Percentiles rank a stretch among this genome's conserved stretches.
Conservation (phyloP, 2,888 invertebrate genomes). For the Rhagium mordax region DNA sequence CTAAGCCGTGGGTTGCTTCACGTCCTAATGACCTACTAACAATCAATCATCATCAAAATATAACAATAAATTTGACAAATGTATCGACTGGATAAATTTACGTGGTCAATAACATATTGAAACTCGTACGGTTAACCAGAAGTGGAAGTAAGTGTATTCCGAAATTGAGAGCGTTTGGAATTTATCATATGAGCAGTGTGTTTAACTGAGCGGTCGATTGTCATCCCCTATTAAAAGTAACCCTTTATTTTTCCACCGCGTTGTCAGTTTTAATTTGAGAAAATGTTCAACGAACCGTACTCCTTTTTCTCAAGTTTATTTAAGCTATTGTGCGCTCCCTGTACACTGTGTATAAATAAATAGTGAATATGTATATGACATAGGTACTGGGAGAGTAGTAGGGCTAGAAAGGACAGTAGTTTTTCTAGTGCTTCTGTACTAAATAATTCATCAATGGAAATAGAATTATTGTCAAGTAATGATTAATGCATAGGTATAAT, state of each 20-base stretch:
- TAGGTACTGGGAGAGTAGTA: background rate
- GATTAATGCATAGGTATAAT: too few relatives aligned
- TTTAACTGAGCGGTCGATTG: constrained; percentile 15
- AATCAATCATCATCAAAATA: too few relatives aligned
- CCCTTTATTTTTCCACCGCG: constrained; percentile 33
- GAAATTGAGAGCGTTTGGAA: background rate
- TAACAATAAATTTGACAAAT: too few relatives aligned
- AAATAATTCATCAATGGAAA: too few relatives aligned
- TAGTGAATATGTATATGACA: background rate
- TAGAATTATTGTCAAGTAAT: too few relatives aligned
- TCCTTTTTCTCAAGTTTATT: constrained; percentile 37
- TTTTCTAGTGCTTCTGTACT: background rate
- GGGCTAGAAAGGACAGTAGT: background rate
- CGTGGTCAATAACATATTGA: too few relatives aligned
- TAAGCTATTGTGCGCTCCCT: constrained; percentile 14
- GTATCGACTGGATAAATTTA: too few relatives aligned
- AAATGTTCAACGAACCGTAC: constrained; percentile 36
- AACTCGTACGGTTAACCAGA: too few relatives aligned
- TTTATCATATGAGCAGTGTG: background rate
- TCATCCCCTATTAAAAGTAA: constrained; percentile 32
- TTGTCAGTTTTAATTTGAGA: constrained; percentile 37
- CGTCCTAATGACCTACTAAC: too few relatives aligned
- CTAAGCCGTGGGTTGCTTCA: too few relatives aligned
- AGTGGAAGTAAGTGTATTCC: background rate
- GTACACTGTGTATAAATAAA: background rate